A percentile compares a stretch with the other conserved stretches of the same genome.
These are phyloP conservation scores for Romanogobio albipinnatus DNA, from an alignment of 2,113 vertebrate genomes.

Conservation along the genomic window DNA sequence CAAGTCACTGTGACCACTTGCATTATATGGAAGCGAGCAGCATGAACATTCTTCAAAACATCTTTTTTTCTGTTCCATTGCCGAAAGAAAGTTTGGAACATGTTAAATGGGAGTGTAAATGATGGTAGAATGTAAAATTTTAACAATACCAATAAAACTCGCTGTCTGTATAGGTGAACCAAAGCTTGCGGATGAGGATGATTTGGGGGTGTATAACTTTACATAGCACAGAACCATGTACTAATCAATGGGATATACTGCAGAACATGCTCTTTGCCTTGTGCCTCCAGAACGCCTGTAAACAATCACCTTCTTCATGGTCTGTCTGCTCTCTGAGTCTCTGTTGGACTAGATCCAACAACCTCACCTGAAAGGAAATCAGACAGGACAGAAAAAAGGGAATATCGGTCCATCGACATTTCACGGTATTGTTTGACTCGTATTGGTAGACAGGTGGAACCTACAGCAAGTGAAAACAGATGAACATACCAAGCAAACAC, in stretches of 20 bases:
- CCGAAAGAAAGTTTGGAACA: not conserved
- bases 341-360: constrained; percentile 23
- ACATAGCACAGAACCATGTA: not conserved
- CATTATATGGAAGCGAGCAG: not conserved
- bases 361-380: constrained; percentile 36
- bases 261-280: constrained; percentile 12
- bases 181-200: not conserved
- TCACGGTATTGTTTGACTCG: constrained; percentile 13
- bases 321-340: constrained; percentile 47
- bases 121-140: not conserved
- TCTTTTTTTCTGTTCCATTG: not conserved
- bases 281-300: constrained; percentile 52
- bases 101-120: not conserved
- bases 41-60: not conserved
- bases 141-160: not conserved
- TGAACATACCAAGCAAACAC: constrained; percentile 20
- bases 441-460: constrained; percentile 38
- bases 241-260: constrained; percentile 3
- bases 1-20: not conserved
- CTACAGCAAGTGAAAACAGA: constrained; percentile 37
- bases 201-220: not conserved
- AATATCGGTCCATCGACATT: not conserved
- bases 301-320: constrained; percentile 43
- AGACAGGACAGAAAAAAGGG: constrained; percentile 28
- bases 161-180: not conserved